Percentiles rank a stretch among this genome's conserved stretches.
These are phyloP conservation scores for Pogoniulus pusillus DNA, from an alignment of 2,797 vertebrate species.

Conservation along the genomic window DNA sequence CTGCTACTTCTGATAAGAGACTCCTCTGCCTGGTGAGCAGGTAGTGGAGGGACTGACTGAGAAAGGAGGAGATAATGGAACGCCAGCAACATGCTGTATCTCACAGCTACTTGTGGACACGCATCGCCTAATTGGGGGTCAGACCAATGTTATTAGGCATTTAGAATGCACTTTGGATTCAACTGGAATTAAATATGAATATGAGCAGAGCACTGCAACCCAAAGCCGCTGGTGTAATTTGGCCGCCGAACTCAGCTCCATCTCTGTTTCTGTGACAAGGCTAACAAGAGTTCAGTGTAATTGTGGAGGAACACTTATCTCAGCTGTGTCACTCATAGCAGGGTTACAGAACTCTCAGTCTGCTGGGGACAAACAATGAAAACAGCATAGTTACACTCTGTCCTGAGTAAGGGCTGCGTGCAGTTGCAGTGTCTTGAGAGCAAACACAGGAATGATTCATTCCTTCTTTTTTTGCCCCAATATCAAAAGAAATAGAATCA, in stretches of 20 bases:
- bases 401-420: neutral
- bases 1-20: conserved; percentile 80
- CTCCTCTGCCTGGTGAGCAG: conserved; percentile 75
- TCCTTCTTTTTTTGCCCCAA: neutral
- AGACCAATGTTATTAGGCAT: conserved; percentile 54
- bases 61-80: conserved; percentile 61
- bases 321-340: neutral
- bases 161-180: conserved; percentile 42
- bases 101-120: conserved; percentile 54
- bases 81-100: conserved; percentile 51
- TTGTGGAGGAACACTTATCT: conserved; percentile 12
- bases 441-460: neutral
- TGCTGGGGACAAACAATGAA: neutral
- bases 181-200: conserved; percentile 52
- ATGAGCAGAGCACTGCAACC: conserved; percentile 12
- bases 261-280: conserved; percentile 60
- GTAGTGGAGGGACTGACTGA: conserved; percentile 50
- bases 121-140: conserved; percentile 71
- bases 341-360: neutral
- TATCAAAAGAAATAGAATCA: too few relatives aligned
- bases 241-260: conserved; percentile 31
- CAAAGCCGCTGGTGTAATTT: conserved; percentile 54
- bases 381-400: neutral
- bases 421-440: neutral
- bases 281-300: conserved; percentile 16